These are phyloP conservation scores for Ranitomeya imitator DNA, from an alignment of 2,113 vertebrate genomes.

Conservation along the genomic window DNA sequence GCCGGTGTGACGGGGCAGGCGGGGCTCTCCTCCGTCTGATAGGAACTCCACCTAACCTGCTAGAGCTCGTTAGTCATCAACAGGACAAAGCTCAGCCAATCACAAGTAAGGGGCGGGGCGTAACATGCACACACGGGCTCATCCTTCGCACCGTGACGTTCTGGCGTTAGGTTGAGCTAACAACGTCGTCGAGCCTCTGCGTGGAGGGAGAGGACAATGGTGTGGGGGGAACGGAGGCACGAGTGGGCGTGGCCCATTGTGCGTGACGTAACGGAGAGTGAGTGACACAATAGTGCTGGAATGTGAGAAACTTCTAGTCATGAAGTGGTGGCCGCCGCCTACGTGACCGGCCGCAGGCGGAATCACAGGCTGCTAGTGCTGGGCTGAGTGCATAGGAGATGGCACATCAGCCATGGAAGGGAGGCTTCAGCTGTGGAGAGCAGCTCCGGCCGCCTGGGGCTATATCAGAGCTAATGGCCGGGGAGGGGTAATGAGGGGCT, in stretches of 20 bases:
- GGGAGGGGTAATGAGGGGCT: too few relatives aligned
- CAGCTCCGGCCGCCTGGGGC: too few relatives aligned
- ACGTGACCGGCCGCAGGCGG: too few relatives aligned
- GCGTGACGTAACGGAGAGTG: neutral
- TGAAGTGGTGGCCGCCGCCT: neutral
- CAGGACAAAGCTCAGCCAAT: conserved; percentile 34
- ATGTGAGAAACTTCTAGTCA: neutral
- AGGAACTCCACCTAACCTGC: conserved; percentile 40
- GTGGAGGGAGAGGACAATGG: conserved; percentile 38
- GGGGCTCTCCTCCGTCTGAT: conserved; percentile 46
- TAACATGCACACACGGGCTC: too few relatives aligned
- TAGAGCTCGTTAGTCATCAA: conserved; percentile 16
- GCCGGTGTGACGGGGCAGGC: conserved; percentile 52
- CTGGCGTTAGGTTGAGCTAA: conserved; percentile 57
- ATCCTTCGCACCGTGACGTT: conserved; percentile 59
- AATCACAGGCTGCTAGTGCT: too few relatives aligned
- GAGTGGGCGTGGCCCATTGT: neutral
- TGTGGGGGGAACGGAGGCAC: neutral
- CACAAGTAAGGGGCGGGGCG: neutral
- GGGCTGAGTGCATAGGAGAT: too few relatives aligned
- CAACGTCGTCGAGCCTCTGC: conserved; percentile 59
- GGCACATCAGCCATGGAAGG: too few relatives aligned
- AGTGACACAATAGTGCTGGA: neutral
- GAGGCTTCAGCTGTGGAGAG: too few relatives aligned
- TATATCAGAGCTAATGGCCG: too few relatives aligned